phyloP scores from a whole-genome alignment of 37 sponge, comb jelly and placozoan genomes.

The Lycopodina hypogea region DNA sequence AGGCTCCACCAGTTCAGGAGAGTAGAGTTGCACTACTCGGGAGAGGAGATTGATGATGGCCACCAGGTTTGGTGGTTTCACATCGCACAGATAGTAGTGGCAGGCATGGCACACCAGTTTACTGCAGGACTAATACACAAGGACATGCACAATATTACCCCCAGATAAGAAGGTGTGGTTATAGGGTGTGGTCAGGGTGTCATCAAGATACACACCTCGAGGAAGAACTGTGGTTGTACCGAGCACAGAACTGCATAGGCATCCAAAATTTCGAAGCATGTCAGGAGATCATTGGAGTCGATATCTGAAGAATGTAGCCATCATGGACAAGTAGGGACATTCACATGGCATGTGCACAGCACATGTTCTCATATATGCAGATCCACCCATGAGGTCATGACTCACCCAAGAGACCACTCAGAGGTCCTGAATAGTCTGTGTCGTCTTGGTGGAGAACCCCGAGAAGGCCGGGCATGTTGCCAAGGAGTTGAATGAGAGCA shows the following conservation, averaged over 20 bases:
- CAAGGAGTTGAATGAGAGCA: constrained; percentile 58
- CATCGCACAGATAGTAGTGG: constrained; percentile 64
- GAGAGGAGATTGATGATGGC: constrained; percentile 51
- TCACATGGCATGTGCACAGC: not conserved
- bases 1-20: constrained; percentile 31
- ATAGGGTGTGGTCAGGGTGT: not conserved
- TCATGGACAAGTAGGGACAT: not conserved
- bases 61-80: constrained; percentile 42
- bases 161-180: not conserved
- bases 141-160: not conserved
- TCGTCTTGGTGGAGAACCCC: constrained; percentile 4
- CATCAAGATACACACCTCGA: constrained; percentile 30
- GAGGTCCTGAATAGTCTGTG: constrained; percentile 23
- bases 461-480: constrained; percentile 65
- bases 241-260: constrained; percentile 58
- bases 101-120: constrained; percentile 46
- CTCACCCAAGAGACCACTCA: constrained; percentile 54
- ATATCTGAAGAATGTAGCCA: constrained; percentile 33
- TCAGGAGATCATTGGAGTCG: constrained; percentile 37
- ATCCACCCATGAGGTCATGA: too few relatives aligned
- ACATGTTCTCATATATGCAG: too few relatives aligned
- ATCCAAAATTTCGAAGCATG: constrained; percentile 63
- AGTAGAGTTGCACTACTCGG: constrained; percentile 32
- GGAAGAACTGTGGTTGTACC: constrained; percentile 39
- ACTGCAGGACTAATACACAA: constrained; percentile 39